These are phyloP conservation scores for Typhlomys cinereus DNA, from an alignment of 2,113 vertebrate genomes.

Conservation along the genomic window DNA sequence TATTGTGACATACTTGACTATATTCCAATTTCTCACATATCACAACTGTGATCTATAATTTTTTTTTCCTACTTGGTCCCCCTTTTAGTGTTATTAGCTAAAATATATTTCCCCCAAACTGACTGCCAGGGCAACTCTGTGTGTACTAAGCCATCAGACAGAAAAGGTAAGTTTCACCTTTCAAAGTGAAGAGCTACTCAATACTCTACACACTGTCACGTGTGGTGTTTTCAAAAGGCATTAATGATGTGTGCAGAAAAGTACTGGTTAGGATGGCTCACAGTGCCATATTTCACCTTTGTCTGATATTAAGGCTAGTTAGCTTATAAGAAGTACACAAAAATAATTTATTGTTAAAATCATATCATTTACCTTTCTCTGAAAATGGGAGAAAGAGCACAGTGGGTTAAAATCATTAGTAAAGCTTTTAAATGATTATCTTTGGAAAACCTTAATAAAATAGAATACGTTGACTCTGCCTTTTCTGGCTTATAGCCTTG, in stretches of 20 bases:
- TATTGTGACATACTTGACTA: not conserved
- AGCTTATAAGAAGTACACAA: constrained; percentile 45
- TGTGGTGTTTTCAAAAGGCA: constrained; percentile 1
- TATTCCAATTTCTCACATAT: constrained; percentile 17
- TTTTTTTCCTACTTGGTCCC: not conserved
- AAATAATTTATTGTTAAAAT: constrained; percentile 53
- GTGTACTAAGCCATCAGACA: not conserved
- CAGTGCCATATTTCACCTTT: not conserved
- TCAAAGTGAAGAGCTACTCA: not conserved
- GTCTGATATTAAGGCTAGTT: not conserved
- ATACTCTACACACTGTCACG: constrained; percentile 17
- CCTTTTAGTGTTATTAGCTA: constrained; percentile 18
- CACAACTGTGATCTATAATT: not conserved
- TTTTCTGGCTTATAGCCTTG: constrained; percentile 11
- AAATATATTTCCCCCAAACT: not conserved
- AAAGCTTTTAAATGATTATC: constrained; percentile 60
- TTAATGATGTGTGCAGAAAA: constrained; percentile 24
- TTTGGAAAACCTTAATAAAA: constrained; percentile 45
- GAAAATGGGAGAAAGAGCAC: constrained; percentile 30
- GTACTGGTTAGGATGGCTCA: not conserved
- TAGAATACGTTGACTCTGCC: not conserved
- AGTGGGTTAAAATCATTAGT: constrained; percentile 41
- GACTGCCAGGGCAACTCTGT: not conserved
- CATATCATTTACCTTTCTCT: not conserved
- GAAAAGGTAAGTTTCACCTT: not conserved